Evolutionary conservation across 2,888 invertebrate species (phyloP).

Genomic region (Spilarctia lutea): DNA sequence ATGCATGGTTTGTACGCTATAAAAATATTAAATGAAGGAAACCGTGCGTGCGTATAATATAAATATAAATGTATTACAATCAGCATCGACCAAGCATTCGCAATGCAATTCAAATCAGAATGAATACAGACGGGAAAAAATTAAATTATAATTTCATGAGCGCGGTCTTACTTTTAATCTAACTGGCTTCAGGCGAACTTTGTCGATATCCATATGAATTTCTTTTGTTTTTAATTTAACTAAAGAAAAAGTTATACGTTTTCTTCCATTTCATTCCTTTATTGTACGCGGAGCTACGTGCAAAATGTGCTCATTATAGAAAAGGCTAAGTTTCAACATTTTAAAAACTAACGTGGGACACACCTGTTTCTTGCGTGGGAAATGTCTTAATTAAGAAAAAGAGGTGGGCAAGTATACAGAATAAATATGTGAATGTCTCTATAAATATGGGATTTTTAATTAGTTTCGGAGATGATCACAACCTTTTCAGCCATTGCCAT

Average conservation of each 20-base stretch:
- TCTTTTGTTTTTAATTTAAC: slow-evolving; percentile 54
- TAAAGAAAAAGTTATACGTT: slow-evolving; percentile 42
- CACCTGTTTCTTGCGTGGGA: slow-evolving; percentile 2
- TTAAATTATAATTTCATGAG: slow-evolving; percentile 85
- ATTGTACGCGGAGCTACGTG: slow-evolving; percentile 16
- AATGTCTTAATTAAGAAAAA: background rate
- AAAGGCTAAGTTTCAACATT: slow-evolving; percentile 18
- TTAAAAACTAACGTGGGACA: slow-evolving; percentile 23
- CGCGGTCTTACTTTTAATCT: slow-evolving; percentile 75
- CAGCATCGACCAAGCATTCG: slow-evolving; percentile 62
- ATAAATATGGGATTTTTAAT: background rate
- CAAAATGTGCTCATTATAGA: slow-evolving; percentile 18
- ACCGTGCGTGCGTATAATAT: slow-evolving; percentile 14
- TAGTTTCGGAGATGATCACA: background rate
- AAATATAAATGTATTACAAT: slow-evolving; percentile 51
- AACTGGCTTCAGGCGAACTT: slow-evolving; percentile 56
- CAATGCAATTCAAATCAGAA: slow-evolving; percentile 59
- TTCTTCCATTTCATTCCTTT: slow-evolving; percentile 18
- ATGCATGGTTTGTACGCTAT: background rate
- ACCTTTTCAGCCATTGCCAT: background rate
- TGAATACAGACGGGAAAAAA: slow-evolving; percentile 68
- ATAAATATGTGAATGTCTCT: background rate
- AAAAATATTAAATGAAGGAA: background rate
- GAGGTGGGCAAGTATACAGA: background rate
- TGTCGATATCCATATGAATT: slow-evolving; percentile 61